phyloP scores from a whole-genome alignment of 2,797 vertebrate species.

The Cynopterus sphinx region DNA sequence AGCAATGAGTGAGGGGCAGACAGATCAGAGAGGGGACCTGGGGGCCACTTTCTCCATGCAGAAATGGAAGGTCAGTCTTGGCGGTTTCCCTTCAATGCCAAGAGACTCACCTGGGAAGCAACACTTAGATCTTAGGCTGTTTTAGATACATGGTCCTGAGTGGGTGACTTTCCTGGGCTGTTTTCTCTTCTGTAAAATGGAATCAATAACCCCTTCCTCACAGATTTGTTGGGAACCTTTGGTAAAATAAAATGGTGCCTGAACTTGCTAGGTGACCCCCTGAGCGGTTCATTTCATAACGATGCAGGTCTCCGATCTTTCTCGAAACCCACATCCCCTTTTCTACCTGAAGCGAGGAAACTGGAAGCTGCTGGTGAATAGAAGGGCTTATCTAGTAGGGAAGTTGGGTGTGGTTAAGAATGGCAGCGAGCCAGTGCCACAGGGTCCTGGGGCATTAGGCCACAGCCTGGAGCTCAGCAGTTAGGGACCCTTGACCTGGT shows the following conservation, averaged over 20 bases:
- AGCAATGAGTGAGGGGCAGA: not conserved
- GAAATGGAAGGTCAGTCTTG: not conserved
- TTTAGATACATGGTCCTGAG: not conserved
- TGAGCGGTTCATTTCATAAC: not conserved
- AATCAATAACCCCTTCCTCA: not conserved
- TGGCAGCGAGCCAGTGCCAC: not conserved
- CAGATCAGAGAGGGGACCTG: rapidly evolving
- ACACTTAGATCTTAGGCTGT: not conserved
- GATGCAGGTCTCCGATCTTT: not conserved
- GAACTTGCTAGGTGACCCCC: not conserved
- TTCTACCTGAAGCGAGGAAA: not conserved
- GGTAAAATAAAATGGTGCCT: not conserved
- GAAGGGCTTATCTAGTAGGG: not conserved
- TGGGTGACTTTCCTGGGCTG: not conserved
- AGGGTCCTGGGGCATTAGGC: not conserved
- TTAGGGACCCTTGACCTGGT: not conserved
- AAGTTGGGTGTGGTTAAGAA: not conserved
- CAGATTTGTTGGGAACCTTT: not conserved
- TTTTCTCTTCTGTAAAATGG: not conserved
- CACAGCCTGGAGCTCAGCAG: not conserved
- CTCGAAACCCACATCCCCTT: not conserved
- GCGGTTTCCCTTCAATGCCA: no score
- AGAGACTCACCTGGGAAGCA: not conserved
- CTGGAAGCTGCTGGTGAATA: not conserved
- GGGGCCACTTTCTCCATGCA: not conserved